These are phyloP conservation scores for Gobius niger DNA, from an alignment of 2,113 vertebrate genomes.

Conservation along the genomic window DNA sequence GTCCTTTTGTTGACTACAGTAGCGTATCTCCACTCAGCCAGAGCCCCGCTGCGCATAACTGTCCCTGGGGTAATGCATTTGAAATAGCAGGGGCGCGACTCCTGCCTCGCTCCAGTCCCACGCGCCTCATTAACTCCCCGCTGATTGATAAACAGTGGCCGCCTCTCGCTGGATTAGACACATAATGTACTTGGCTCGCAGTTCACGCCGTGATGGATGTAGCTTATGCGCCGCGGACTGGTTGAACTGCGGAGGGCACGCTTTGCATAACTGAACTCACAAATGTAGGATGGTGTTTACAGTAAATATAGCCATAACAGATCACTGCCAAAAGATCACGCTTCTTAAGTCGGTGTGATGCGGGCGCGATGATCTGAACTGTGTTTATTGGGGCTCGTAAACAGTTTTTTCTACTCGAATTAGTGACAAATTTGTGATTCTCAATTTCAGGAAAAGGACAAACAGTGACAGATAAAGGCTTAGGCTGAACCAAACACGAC, in stretches of 20 bases:
- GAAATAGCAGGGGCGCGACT: constrained; percentile 45
- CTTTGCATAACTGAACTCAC: constrained; percentile 4
- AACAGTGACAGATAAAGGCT: background rate
- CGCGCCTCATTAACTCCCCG: constrained; percentile 60
- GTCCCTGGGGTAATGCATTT: constrained; percentile 55
- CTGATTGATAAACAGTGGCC: constrained; percentile 61
- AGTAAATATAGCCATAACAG: background rate
- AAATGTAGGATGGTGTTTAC: background rate
- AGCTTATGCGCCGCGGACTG: constrained; percentile 17
- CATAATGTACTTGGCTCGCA: constrained; percentile 26
- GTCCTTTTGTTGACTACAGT: constrained; percentile 12
- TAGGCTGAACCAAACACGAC: background rate
- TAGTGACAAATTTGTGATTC: no score
- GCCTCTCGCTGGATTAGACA: constrained; percentile 31
- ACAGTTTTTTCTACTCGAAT: no score
- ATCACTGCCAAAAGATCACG: background rate
- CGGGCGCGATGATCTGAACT: no score
- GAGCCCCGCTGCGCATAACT: constrained; percentile 20
- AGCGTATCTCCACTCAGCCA: constrained; percentile 5
- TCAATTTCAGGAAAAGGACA: background rate
- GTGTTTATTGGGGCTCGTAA: no score
- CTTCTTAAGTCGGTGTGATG: no score
- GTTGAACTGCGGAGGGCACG: constrained; percentile 1
- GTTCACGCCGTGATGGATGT: constrained; percentile 9
- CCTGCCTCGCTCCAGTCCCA: background rate